A percentile compares a stretch with the other conserved stretches of the same genome.
These are phyloP conservation scores for Rattus norvegicus DNA, from an alignment of 2,113 vertebrate species.

Conservation along the genomic window DNA sequence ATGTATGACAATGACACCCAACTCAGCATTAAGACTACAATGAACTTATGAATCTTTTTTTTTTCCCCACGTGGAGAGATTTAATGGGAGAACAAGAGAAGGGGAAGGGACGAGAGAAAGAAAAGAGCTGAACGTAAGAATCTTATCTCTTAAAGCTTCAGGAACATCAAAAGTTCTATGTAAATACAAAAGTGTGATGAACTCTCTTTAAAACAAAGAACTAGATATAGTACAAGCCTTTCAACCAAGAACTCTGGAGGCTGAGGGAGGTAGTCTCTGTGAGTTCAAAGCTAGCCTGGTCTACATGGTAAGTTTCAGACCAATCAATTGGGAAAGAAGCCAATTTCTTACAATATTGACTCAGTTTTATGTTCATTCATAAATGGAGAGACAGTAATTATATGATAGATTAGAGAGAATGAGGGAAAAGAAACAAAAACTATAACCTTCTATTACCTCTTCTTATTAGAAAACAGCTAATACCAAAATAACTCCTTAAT, in stretches of 20 bases:
- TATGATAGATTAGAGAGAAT: slow-evolving; percentile 11
- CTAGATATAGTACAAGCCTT: neutral
- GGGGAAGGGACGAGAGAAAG: too few species aligned
- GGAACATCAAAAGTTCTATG: neutral
- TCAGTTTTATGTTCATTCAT: neutral
- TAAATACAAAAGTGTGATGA: neutral
- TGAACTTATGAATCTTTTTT: neutral
- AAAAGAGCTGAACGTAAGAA: neutral
- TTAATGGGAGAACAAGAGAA: too few species aligned
- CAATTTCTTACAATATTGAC: neutral
- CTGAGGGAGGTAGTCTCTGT: neutral
- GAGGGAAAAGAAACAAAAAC: neutral
- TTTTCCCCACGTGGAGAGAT: too few species aligned
- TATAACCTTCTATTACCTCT: neutral
- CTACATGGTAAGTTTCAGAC: neutral
- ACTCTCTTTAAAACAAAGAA: neutral
- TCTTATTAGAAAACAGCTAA: slow-evolving; percentile 1
- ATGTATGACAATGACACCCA: neutral
- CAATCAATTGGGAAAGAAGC: neutral
- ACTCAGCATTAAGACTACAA: neutral
- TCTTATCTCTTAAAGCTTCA: neutral
- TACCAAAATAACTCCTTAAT: neutral
- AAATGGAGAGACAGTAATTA: slow-evolving; percentile 19
- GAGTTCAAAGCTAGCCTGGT: neutral
- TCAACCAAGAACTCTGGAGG: neutral